Percentiles rank a stretch among this genome's conserved stretches.
phyloP scores from a whole-genome alignment of 2,888 invertebrate species.

The Glomeris marginata region DNA sequence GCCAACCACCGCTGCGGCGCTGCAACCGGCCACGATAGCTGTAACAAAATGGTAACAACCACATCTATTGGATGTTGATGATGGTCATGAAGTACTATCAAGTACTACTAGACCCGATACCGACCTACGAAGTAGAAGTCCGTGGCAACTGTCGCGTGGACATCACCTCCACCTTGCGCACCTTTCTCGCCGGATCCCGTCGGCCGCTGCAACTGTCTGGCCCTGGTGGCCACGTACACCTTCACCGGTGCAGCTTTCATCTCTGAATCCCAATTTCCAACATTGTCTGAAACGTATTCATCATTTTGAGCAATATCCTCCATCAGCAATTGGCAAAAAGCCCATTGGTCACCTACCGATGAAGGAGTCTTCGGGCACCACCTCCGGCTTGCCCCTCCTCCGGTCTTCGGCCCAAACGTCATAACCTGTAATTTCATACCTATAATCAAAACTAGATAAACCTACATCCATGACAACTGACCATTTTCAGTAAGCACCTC shows the following conservation, averaged over 20 bases:
- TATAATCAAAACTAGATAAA: no score
- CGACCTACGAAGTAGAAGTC: slow-evolving; percentile 6
- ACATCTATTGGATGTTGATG: background rate
- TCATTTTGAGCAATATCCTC: no score
- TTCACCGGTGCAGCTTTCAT: background rate
- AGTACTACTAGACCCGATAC: background rate
- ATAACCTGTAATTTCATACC: no score
- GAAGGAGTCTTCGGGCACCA: no score
- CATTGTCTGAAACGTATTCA: no score
- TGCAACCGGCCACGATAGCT: slow-evolving; percentile 44
- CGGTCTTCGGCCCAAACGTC: no score
- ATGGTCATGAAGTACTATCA: background rate
- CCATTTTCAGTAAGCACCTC: no score
- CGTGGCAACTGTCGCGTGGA: background rate
- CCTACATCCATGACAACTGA: no score
- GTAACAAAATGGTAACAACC: slow-evolving; percentile 18
- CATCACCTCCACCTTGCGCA: background rate
- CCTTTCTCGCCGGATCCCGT: background rate
- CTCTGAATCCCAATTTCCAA: no score
- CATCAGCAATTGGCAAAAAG: no score
- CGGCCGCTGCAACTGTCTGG: background rate
- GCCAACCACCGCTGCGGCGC: slow-evolving; percentile 40
- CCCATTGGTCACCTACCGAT: no score
- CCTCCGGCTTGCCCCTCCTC: no score
- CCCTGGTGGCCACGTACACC: slow-evolving; percentile 6